Conservation (phyloP, 2,797 vertebrate genomes). For the Geotrypetes seraphini region DNA sequence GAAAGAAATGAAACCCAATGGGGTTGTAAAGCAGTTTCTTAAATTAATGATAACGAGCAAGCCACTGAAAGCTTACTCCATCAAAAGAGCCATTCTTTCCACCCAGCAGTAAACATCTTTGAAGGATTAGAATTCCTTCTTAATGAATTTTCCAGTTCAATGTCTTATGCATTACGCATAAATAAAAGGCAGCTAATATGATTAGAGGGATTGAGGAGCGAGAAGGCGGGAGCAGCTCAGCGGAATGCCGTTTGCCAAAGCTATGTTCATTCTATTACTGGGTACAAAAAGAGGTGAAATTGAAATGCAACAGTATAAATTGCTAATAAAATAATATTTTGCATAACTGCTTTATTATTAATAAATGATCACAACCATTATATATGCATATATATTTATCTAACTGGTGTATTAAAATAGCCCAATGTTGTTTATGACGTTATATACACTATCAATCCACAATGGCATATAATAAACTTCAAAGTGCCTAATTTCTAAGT, state of each 20-base stretch:
- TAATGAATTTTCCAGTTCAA: conserved; percentile 23
- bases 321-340: too few species aligned
- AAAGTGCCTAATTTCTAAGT: too few species aligned
- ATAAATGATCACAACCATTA: too few species aligned
- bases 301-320: too few species aligned
- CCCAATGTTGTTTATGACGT: too few species aligned
- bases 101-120: conserved; percentile 12
- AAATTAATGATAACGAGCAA: conserved; percentile 14
- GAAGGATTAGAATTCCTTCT: conserved; percentile 14
- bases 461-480: too few species aligned
- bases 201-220: background rate
- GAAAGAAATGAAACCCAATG: conserved; percentile 14
- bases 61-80: conserved; percentile 12
- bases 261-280: too few species aligned
- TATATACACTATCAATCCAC: too few species aligned
- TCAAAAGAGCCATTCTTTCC: conserved; percentile 12
- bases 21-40: conserved; percentile 3
- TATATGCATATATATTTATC: too few species aligned
- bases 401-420: too few species aligned
- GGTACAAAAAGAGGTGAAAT: too few species aligned
- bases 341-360: too few species aligned
- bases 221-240: conserved; percentile 1
- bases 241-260: background rate
- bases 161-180: background rate
- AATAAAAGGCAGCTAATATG: conserved; percentile 6